phyloP scores from a whole-genome alignment of 2,888 invertebrate species.

The Prenolepis imparis region DNA sequence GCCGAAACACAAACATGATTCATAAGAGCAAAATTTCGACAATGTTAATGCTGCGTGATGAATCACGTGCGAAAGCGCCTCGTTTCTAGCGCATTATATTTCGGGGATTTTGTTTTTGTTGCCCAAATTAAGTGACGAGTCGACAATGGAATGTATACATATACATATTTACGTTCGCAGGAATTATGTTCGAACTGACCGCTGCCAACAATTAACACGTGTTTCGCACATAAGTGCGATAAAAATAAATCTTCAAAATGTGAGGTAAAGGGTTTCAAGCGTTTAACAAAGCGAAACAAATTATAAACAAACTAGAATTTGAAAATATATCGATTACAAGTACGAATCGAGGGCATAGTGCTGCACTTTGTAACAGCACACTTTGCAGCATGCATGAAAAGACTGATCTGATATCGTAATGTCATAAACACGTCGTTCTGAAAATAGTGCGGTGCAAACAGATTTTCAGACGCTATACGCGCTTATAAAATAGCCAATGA shows the following conservation, averaged over 20 bases:
- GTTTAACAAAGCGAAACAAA: not conserved
- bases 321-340: not conserved
- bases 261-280: not conserved
- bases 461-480: not conserved
- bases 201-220: not conserved
- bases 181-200: not conserved
- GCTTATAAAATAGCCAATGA: slow-evolving; percentile 3
- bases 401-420: not conserved
- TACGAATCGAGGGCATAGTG: not conserved
- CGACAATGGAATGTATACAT: not conserved
- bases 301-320: not conserved
- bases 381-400: not conserved
- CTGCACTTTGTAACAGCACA: not conserved
- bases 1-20: slow-evolving; percentile 29
- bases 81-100: slow-evolving; percentile 19
- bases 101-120: slow-evolving; percentile 18
- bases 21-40: slow-evolving; percentile 30
- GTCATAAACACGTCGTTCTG: not conserved
- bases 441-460: slow-evolving; percentile 9
- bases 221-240: not conserved
- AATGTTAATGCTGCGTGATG: slow-evolving; percentile 21
- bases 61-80: slow-evolving; percentile 37
- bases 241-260: not conserved
- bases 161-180: not conserved
- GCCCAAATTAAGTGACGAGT: slow-evolving; percentile 30